Base-by-base conservation (phyloP, 2,888 invertebrate genomes). In the Orthosia gothica region DNA sequence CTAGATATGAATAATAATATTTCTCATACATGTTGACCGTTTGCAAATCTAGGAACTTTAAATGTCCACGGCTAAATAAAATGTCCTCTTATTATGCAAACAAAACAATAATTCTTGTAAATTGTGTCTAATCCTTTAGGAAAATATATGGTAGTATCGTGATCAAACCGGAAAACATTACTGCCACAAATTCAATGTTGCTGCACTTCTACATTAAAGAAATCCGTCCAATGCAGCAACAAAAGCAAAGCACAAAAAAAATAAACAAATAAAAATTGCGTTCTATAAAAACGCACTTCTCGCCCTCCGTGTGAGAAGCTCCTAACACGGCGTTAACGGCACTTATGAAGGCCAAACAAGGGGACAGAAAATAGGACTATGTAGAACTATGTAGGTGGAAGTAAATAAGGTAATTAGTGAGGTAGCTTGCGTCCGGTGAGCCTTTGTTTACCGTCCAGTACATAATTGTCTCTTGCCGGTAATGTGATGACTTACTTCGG, bases 331-430 rank as follows among this genome's bases (percentile, higher is more conserved):
- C 85, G 87, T 84, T 89, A 90, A 91, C 87, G 89, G 89, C 88
- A 90, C 90, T 89, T 90, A 90, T 88, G 89, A 88, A 90, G 89
- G 87, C 88, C 89, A 90, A 92, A 92, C 90, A 90, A 87, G 85
- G 83, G 85, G 82, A 83, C 87, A 81, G 86, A 82, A 89, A 89
- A 89, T 87, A 86, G 81, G 77, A 81, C 81, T 76, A 86, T 66
- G 70, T 83, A 87, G 89, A 85, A 80, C 81, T 79, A 86, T 67
- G 72, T 83, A 88, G 89, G 85, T 88, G 69, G 83, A 82, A 88
- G 89, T 88, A 89, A 92, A 91, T 91, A 92, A 89, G 90, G 89
- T 90, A 92, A 92, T 92, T 92, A 92, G 89, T 82, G 83, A 85
- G 87, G 84, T 83, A 80, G 72, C 81, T 66, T 68, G 68, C 64